Base-by-base conservation (phyloP, 2,888 invertebrate species). In the Marasmarcha lunaedactyla region DNA sequence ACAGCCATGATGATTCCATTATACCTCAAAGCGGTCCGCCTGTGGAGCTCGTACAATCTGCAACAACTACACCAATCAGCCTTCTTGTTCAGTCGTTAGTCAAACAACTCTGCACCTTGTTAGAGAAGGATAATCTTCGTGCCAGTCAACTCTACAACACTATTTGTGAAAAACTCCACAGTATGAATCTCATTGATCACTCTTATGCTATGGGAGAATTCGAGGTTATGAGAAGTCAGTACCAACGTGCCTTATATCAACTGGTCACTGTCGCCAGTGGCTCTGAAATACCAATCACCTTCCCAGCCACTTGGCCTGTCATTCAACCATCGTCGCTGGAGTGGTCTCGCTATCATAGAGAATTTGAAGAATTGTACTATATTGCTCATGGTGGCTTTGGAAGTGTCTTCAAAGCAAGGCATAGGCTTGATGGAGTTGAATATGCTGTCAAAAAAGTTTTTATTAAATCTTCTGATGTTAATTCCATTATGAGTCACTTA, bases 361-460 rank as follows among this genome's bases (percentile, higher is more conserved):
- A 92, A 54, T 92, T 91, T 64, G 86, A 89, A 45, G 91, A 92
- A 60, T 56, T 90, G 1, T 86, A 77, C 46, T 90, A 86, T 48
- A 89, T 92, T 44, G 91, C 90, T 42, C 85, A 85, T 12, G 92
- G 92, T 9, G 93, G 92, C 13, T 93, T 93, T 59, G 93, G 93
- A 1, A 85, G 86, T 48, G 93, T 93, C 1, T 93, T 85, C 59
- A 89, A 88, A 73, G 93, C 91, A 0, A 84, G 85, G 49, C 90
- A 93, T 59, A 87, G 90, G 55, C 63, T 93, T 3, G 94, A 94
- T 58, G 89, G 89, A 4, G 87, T 88, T 1, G 87, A 90, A 53
- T 94, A 93, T 74, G 94, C 94, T 1, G 86, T 94, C 0, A 94
- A 93, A 63, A 92, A 93, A 62, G 90, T 90, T 30, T 78, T 73